Conservation (phyloP, 1,140 invertebrate genomes). For the Cyphomyrmex costatus region DNA sequence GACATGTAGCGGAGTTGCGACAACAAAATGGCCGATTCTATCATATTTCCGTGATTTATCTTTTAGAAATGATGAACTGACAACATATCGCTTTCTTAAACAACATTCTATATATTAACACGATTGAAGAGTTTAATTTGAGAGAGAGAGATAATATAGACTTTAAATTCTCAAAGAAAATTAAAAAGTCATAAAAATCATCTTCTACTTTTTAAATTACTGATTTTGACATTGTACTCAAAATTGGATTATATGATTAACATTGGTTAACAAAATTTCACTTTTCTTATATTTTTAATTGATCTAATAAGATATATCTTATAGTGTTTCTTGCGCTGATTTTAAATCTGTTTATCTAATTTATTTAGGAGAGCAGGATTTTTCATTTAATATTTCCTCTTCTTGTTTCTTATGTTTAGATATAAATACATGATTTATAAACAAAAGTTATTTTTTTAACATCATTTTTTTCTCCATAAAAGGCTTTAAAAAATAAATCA, state of each 20-base stretch:
- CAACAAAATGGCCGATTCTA: neutral
- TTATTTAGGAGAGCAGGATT: too few relatives aligned
- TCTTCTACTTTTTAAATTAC: neutral
- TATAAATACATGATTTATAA: too few relatives aligned
- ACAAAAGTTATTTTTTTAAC: too few relatives aligned
- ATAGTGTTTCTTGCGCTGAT: too few relatives aligned
- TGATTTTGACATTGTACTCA: neutral
- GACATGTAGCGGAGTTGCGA: neutral
- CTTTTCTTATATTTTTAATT: too few relatives aligned
- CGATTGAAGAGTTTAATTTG: neutral
- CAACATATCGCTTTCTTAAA: neutral
- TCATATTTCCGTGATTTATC: neutral
- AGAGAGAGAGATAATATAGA: neutral
- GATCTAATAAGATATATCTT: too few relatives aligned
- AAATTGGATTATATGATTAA: neutral
- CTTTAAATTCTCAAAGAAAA: neutral
- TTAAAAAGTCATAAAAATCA: neutral
- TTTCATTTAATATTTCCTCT: too few relatives aligned
- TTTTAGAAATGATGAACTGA: neutral
- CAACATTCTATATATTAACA: neutral
- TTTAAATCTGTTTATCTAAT: too few relatives aligned
- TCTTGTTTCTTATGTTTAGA: too few relatives aligned
- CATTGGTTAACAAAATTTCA: too few relatives aligned
- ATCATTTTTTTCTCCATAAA: too few relatives aligned
- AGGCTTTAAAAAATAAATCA: too few relatives aligned